Conservation (phyloP, 2,113 vertebrate genomes). For the Lanius ludovicianus region DNA sequence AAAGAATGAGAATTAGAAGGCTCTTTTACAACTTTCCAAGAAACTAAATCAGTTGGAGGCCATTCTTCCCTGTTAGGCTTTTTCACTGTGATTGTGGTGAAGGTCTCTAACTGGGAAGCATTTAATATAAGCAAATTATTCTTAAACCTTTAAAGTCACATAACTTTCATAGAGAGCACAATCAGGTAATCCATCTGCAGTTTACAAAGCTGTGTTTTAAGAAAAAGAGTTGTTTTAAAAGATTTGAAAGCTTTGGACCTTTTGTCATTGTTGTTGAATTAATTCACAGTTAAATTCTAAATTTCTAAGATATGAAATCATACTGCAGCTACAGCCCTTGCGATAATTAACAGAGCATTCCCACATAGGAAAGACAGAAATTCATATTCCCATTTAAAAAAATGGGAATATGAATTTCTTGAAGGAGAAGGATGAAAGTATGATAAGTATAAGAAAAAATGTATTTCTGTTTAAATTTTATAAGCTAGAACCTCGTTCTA, state of each 20-base stretch:
- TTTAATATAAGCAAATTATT: not conserved
- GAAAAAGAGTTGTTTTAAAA: not conserved
- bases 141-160: not conserved
- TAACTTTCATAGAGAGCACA: not conserved
- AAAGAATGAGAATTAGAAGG: not conserved
- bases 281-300: not conserved
- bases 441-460: not conserved
- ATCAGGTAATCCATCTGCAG: not conserved
- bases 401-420: not conserved
- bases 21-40: conserved; percentile 2
- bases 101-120: not conserved
- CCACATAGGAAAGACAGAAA: not conserved
- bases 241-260: not conserved
- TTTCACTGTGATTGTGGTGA: not conserved
- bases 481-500: not conserved
- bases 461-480: not conserved
- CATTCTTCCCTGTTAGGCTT: not conserved
- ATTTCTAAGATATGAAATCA: not conserved
- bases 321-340: not conserved
- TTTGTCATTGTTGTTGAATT: not conserved
- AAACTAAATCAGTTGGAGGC: not conserved
- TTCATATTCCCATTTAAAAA: not conserved
- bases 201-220: not conserved
- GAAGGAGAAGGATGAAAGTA: not conserved
- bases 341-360: not conserved